Evolutionary conservation across 2,113 vertebrate species (phyloP), one percentile per base, ranked within the genome.

Genomic region (Phalacrocorax brasilianus): DNA sequence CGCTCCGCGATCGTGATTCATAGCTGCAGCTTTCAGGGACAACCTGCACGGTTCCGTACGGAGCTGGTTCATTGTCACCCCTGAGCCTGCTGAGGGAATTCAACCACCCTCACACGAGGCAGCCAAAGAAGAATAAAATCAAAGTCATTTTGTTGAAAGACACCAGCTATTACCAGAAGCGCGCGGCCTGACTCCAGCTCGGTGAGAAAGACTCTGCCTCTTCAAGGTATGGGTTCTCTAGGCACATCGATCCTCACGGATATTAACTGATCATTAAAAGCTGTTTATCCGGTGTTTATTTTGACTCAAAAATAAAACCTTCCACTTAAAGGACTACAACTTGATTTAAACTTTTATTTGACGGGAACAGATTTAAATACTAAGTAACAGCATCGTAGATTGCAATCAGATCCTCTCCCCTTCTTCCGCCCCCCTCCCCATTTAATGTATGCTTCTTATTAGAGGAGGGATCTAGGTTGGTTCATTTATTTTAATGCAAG

Each of bases 371-470:
- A 55, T 71, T 70, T 74, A 32, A 49, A 42, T 33, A 65, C 38
- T 20, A 28, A 89, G 32, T 9, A 75, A 47, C 0, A 1, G 62
- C 70, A 52, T 3, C 0, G 1, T 0, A 32, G 50, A 62, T 10
- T 61, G 76, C 65, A 67, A 52, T 40, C 70, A 50, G 33, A 38
- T 16, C 44, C 74, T 74, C 50, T 38, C 62, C 67, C 42, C 76
- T 56, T 22, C 49, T 9, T 9, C 33, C 18, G 40, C 23, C 75
- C 33, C 18, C 58, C 58, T 45, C 53, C 45, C 28, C 47, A 28
- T 50, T 67, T 47, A 56, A 82, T 7, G 21, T 9, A 9, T 19
- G 75, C 45, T n/a, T 6, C 45, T 81, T n/a, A 42, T 56, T 28
- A 62, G 55, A 72, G 53, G 77, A 58, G 53, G 76, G 81, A 86